A percentile compares a stretch with the other conserved stretches of the same genome.
Evolutionary conservation across 2,797 vertebrate genomes (phyloP).

Genomic region (Melanotaenia nigrans): DNA sequence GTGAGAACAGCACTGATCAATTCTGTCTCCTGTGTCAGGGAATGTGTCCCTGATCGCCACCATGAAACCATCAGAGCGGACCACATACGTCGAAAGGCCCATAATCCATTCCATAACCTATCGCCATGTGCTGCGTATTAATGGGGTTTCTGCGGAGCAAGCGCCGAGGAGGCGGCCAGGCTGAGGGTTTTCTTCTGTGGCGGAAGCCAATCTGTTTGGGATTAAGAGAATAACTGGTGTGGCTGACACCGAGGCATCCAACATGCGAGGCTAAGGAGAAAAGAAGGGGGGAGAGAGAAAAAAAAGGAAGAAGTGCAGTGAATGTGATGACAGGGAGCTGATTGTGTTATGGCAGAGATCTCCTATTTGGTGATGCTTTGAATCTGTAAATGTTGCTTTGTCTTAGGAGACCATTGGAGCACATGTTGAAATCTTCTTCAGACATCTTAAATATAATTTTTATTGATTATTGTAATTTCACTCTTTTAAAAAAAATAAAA

Average conservation of each 20-base stretch:
- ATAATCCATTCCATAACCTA: slow-evolving; percentile 84
- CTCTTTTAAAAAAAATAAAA: slow-evolving; percentile 19
- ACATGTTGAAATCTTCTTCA: slow-evolving; percentile 27
- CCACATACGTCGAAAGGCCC: slow-evolving; percentile 82
- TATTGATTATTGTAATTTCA: slow-evolving; percentile 16
- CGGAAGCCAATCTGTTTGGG: slow-evolving; percentile 85
- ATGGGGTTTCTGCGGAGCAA: slow-evolving; percentile 80
- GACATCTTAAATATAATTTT: not conserved
- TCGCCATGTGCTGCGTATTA: slow-evolving; percentile 84
- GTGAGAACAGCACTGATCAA: slow-evolving; percentile 78
- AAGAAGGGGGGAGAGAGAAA: slow-evolving; percentile 54
- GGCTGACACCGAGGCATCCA: slow-evolving; percentile 80
- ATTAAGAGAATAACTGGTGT: slow-evolving; percentile 84
- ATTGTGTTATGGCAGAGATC: slow-evolving; percentile 71
- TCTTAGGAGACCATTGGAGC: slow-evolving; percentile 29
- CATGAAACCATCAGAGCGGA: slow-evolving; percentile 63
- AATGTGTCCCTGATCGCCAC: slow-evolving; percentile 77
- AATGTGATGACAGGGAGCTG: slow-evolving; percentile 71
- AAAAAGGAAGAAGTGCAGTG: slow-evolving; percentile 49
- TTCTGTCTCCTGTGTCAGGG: slow-evolving; percentile 69
- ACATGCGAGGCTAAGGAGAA: slow-evolving; percentile 60
- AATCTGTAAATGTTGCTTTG: slow-evolving; percentile 55
- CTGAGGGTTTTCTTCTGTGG: slow-evolving; percentile 81
- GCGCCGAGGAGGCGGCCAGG: slow-evolving; percentile 79
- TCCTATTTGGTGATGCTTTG: slow-evolving; percentile 58